Base-by-base conservation (phyloP, 2,888 invertebrate genomes). In the Ctenicera cuprea region DNA sequence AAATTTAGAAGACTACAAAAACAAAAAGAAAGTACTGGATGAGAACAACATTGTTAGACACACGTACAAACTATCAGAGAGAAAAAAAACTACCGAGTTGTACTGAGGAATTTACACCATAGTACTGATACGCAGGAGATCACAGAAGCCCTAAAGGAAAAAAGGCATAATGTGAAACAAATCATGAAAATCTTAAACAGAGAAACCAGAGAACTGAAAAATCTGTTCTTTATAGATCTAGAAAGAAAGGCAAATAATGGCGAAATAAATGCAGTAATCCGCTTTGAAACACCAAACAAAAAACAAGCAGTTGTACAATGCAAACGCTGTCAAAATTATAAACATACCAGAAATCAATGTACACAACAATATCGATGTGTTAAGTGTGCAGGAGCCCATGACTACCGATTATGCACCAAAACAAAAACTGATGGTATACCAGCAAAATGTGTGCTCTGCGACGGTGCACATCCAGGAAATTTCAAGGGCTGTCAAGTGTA, bases 401-500 rank as follows among this genome's bases (percentile, higher is more conserved):
- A 33, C 18, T 16, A 41, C 26, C 30, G 41, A 41, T n/a, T 8
- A 26, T 62, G 62, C 22, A 62, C 22, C 7, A 62, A 62, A 43
- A 61, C 1, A 11, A 61, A 37, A 61, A 18, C 37, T 26, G 62
- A 62, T 61, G 61, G 62, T 30, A 5, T 16, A 57, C 59, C 59
- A 14, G 59, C 59, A 57, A 57, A 57, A 18, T 71, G 71, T 18
- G 41, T 43, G 45, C 26, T 48, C 41, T 72, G 72, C 26, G 43
- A 30, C 7, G 72, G 38, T 8, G 33, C 52, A 11, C 72, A 72
- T 52, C 72, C 66, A 38, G 59, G 66, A 38, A 72, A 66, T 38
- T 66, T 64, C 26, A 71, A 71, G 48, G 43, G 43, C 16, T 65
- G 65, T 14, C 50, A 48, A 22, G 70, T 63, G 18, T 70, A 70